These are phyloP conservation scores for Actenoides lindsayi DNA, from an alignment of 2,113 vertebrate species.

Conservation along the genomic window DNA sequence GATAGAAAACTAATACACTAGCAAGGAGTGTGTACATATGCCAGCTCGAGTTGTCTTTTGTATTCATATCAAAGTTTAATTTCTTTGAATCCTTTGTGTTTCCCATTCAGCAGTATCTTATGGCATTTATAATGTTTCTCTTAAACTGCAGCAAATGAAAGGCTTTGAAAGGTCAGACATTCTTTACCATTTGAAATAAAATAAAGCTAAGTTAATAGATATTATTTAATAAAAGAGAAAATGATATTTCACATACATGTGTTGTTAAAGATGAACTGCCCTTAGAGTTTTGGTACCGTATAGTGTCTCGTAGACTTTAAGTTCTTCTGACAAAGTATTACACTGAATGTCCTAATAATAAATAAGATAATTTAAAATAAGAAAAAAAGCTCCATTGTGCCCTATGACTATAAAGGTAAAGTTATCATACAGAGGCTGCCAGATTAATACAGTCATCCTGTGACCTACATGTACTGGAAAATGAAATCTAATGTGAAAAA, in stretches of 20 bases:
- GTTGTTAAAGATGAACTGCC: background rate
- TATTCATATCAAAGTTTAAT: slow-evolving; percentile 68
- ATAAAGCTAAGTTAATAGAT: slow-evolving; percentile 57
- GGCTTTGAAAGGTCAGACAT: slow-evolving; percentile 72
- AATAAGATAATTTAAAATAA: background rate
- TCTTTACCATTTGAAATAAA: slow-evolving; percentile 55
- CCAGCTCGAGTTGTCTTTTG: slow-evolving; percentile 44
- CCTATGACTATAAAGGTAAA: background rate
- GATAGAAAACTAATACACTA: slow-evolving; percentile 72
- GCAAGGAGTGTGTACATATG: background rate
- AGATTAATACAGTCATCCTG: background rate
- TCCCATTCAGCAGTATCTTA: slow-evolving; percentile 35
- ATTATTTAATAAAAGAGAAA: slow-evolving; percentile 60
- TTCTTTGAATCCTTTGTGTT: slow-evolving; percentile 70
- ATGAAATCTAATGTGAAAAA: background rate
- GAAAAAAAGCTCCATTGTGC: background rate
- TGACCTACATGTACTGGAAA: background rate
- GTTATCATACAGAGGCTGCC: background rate
- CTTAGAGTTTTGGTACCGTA: background rate
- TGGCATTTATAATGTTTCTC: slow-evolving; percentile 73
- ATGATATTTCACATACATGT: slow-evolving; percentile 47
- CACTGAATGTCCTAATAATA: background rate
- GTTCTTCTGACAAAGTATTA: background rate
- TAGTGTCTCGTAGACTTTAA: background rate
- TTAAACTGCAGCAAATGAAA: slow-evolving; percentile 59